Evolutionary conservation across 2,888 invertebrate species (phyloP).

Genomic region (Troides aeacus): DNA sequence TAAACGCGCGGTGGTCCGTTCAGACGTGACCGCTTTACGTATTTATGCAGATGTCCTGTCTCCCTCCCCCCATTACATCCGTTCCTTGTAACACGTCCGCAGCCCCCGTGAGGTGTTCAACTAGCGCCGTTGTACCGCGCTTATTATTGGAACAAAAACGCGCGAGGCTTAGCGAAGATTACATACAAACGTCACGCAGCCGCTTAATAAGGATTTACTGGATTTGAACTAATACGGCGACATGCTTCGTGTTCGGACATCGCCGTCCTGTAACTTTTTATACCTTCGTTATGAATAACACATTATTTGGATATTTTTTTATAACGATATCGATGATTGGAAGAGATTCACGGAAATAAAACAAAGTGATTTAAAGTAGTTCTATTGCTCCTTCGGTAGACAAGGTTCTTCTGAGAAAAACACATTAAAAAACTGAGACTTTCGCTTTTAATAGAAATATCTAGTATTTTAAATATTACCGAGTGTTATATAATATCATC

Average conservation of each 20-base stretch:
- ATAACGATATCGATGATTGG: background rate
- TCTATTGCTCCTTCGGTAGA: too few species aligned
- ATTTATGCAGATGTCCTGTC: slow-evolving; percentile 70
- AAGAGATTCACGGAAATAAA: too few species aligned
- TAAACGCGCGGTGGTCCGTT: slow-evolving; percentile 57
- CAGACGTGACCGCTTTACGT: slow-evolving; percentile 72
- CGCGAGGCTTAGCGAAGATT: slow-evolving; percentile 51
- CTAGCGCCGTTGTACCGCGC: slow-evolving; percentile 52
- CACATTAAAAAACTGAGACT: too few species aligned
- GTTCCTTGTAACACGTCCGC: slow-evolving; percentile 34
- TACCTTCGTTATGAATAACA: background rate
- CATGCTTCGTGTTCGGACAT: slow-evolving; percentile 25
- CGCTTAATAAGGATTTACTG: slow-evolving; percentile 53
- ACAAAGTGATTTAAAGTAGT: too few species aligned
- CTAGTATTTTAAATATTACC: too few species aligned
- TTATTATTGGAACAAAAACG: slow-evolving; percentile 53
- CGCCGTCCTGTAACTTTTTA: slow-evolving; percentile 3
- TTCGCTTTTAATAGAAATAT: too few species aligned
- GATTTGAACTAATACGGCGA: slow-evolving; percentile 33
- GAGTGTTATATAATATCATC: too few species aligned
- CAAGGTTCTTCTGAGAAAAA: too few species aligned
- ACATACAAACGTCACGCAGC: slow-evolving; percentile 43
- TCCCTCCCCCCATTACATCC: slow-evolving; percentile 38
- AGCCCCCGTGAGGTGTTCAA: slow-evolving; percentile 59
- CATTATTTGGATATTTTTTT: background rate